Percentiles rank a stretch among this genome's conserved stretches.
These are phyloP conservation scores for Sapayoa aenigma DNA, from an alignment of 2,113 vertebrate species.

Conservation along the genomic window DNA sequence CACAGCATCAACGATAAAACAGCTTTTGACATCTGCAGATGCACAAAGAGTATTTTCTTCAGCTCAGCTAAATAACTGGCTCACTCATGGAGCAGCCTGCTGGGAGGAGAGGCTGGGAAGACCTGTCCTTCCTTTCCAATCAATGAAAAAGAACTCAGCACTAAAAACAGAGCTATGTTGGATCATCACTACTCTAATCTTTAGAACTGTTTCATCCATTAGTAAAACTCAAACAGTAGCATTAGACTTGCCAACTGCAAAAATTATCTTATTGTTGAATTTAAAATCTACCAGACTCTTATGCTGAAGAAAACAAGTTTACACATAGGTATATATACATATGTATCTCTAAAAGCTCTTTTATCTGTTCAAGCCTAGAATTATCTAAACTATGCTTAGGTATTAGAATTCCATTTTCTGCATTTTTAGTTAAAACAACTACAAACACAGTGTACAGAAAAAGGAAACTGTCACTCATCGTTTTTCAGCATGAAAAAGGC, in stretches of 20 bases:
- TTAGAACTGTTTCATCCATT: neutral
- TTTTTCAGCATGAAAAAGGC: neutral
- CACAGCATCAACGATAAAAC: neutral
- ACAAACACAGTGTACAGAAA: neutral
- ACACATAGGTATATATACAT: accelerated
- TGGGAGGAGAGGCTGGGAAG: neutral
- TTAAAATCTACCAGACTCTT: neutral
- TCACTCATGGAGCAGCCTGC: neutral
- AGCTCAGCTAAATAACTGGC: neutral
- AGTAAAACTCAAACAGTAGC: neutral
- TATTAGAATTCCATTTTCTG: neutral
- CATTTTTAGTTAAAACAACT: neutral
- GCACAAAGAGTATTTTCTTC: conserved; percentile 5
- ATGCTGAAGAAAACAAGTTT: neutral
- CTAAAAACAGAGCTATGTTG: neutral
- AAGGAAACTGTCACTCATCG: neutral
- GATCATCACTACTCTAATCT: neutral
- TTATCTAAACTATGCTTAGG: neutral
- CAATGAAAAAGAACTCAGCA: neutral
- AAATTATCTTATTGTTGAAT: neutral
- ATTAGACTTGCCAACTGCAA: neutral
- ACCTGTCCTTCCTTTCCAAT: neutral
- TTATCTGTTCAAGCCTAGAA: neutral
- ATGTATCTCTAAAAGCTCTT: neutral
- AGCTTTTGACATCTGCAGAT: conserved; percentile 24